phyloP scores from a whole-genome alignment of 2,113 vertebrate species.

The Brachypodius melanocephalos region DNA sequence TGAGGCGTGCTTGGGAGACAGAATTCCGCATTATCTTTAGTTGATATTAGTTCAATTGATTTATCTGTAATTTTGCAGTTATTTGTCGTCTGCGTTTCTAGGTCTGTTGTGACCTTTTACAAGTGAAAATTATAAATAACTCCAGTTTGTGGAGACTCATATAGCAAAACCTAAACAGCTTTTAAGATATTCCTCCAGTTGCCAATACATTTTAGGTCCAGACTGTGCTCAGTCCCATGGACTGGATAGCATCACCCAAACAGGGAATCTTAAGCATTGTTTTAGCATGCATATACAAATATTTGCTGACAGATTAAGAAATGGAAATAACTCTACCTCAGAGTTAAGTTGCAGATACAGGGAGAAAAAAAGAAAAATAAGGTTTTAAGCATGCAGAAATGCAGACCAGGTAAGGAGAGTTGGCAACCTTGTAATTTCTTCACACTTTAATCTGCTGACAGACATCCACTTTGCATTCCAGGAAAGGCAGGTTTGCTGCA shows the following conservation, averaged over 20 bases:
- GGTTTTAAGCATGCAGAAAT: neutral
- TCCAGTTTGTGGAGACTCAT: neutral
- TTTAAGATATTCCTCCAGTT: neutral
- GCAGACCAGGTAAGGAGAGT: neutral
- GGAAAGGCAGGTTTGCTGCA: neutral
- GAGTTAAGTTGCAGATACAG: neutral
- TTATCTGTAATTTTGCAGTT: neutral
- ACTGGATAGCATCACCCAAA: neutral
- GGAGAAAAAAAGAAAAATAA: fast-evolving
- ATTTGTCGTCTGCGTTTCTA: neutral
- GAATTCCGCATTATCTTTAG: neutral
- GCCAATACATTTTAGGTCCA: neutral
- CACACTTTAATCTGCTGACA: neutral
- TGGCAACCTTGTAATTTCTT: neutral
- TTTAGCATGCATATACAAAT: neutral
- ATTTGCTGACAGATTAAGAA: neutral
- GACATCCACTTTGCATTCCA: neutral
- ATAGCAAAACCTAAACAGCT: neutral
- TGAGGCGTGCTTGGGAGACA: neutral
- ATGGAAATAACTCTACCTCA: neutral
- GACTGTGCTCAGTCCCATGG: neutral
- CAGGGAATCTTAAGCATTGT: neutral
- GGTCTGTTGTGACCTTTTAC: neutral
- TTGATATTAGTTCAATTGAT: neutral
- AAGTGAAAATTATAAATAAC: neutral